Evolutionary conservation across 2,888 invertebrate genomes (phyloP).

Genomic region (Julus scandinavius): DNA sequence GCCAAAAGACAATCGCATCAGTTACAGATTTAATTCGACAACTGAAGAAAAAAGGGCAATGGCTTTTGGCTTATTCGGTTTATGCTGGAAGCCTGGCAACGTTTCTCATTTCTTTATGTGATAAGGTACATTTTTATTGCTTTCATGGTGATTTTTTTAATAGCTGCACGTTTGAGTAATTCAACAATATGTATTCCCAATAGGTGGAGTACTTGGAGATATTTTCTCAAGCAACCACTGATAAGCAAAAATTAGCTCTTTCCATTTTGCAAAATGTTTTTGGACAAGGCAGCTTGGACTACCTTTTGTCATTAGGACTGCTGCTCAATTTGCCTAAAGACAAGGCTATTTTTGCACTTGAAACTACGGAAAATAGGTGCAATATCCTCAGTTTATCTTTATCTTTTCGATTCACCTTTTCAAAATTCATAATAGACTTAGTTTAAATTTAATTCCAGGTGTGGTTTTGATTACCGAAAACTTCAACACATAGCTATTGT

Average conservation of each 20-base stretch:
- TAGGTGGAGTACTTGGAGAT: not conserved
- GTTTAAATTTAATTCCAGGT: not conserved
- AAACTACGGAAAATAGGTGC: not conserved
- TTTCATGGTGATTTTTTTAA: not conserved
- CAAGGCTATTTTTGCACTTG: not conserved
- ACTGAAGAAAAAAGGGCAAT: not conserved
- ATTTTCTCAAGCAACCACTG: not conserved
- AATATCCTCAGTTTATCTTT: not conserved
- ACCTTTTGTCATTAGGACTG: conserved; percentile 18
- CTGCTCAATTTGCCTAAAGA: not conserved
- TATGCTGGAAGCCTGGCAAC: not conserved
- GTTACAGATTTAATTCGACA: conserved; percentile 36
- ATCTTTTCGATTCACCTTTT: no score
- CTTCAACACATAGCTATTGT: conserved; percentile 38
- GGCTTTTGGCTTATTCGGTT: conserved; percentile 18
- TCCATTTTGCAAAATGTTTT: conserved; percentile 7
- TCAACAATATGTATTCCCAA: not conserved
- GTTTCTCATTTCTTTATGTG: not conserved
- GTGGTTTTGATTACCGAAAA: conserved; percentile 48
- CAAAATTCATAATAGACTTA: not conserved
- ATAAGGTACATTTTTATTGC: not conserved
- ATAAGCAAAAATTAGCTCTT: not conserved
- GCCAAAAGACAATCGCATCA: not conserved
- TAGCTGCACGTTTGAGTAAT: not conserved
- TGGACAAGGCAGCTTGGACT: not conserved